Evolutionary conservation across 1,140 invertebrate genomes (phyloP), one percentile per base, ranked within the genome.

Genomic region (Euschistus heros): DNA sequence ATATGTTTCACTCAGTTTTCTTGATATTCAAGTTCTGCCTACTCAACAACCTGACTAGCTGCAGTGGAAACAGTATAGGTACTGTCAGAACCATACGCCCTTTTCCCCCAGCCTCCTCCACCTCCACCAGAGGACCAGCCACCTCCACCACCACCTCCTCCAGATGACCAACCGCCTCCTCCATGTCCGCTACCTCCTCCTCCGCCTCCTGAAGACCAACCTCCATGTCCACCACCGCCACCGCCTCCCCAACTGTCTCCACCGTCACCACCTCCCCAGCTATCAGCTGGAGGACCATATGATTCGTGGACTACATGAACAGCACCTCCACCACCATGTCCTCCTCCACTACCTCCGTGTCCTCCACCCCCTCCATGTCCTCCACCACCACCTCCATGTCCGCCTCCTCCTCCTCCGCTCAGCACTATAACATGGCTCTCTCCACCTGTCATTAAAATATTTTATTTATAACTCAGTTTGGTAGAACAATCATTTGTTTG

Each of bases 271-370:
- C 59, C 60, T 33, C 54, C 37, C 24, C 60, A 72, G 71, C 73
- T 71, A 71, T 73, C 70, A 72, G 67, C 44, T 46, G 55, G 64
- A 4, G 55, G 63, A 15, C 60, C 55, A 18, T 61, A 66, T 15
- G 22, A 20, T 15, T 62, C 64, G 14, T 62, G 55, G 27, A 60
- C 50, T 13, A 63, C 37, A 20, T 30, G 27, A 17, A 50, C 30
- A 42, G 44, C 47, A 0, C 52, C 27, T 6, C 46, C 44, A 24
- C 30, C 14, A n/a, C 46, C 44, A 0, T 46, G 46, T 54, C 47
- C 33, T 26, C 37, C 24, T 14, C 18, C 17, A 27, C 59, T 57
- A n/a, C 33, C 27, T 54, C 66, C 66, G 57, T 60, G 55, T 33
- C 64, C 55, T 20, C 66, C 66, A 50, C 26, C 30, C 26, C 67